Percentiles rank a stretch among this genome's conserved stretches.
phyloP scores from a whole-genome alignment of 2,113 vertebrate species.

The Apteryx owenii region DNA sequence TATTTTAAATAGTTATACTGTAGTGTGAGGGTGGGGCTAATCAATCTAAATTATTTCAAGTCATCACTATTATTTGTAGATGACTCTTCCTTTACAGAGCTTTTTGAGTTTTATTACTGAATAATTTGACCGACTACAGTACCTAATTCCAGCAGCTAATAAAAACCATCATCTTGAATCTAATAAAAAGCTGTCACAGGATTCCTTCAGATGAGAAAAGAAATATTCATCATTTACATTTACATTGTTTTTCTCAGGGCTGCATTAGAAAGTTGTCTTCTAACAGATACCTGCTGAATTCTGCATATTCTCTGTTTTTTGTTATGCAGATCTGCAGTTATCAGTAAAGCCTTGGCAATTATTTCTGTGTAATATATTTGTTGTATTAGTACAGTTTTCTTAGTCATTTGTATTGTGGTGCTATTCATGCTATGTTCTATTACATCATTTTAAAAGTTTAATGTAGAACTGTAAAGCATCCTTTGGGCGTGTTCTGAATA shows the following conservation, averaged over 20 bases:
- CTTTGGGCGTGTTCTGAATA: neutral
- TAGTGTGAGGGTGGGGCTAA: accelerated
- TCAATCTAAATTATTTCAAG: neutral
- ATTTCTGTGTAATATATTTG: accelerated
- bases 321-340: neutral
- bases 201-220: neutral
- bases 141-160: neutral
- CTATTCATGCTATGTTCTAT: neutral
- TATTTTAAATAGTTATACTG: neutral
- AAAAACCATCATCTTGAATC: neutral
- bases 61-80: neutral
- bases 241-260: neutral
- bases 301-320: neutral
- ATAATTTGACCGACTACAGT: neutral
- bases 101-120: neutral
- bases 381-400: neutral
- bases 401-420: neutral
- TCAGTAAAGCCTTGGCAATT: neutral
- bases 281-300: neutral
- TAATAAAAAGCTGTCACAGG: neutral
- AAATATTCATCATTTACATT: neutral
- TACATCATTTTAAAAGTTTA: neutral
- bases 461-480: neutral
- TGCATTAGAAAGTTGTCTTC: neutral
- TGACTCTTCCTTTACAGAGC: neutral